These are phyloP conservation scores for Sorex maritimensis DNA, from an alignment of 2,797 vertebrate genomes.

Conservation along the genomic window DNA sequence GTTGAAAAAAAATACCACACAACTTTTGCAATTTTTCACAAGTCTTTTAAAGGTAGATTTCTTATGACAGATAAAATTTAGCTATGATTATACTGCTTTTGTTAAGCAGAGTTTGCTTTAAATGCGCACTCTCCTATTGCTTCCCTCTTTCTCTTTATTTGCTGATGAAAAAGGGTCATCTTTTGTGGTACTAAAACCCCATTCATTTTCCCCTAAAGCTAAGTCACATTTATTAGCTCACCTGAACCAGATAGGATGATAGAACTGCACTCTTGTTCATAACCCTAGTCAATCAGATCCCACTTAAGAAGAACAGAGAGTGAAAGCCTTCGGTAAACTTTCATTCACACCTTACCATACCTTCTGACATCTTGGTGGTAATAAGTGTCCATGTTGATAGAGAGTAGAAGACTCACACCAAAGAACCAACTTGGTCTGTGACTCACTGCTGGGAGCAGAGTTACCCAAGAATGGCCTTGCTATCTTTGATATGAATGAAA, in stretches of 20 bases:
- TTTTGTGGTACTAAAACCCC: slow-evolving; percentile 3
- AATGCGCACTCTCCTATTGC: neutral
- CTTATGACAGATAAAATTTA: slow-evolving; percentile 21
- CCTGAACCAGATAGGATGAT: neutral
- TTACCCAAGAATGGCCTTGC: neutral
- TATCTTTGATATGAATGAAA: slow-evolving; percentile 42
- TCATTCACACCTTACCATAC: neutral
- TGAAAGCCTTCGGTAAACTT: neutral
- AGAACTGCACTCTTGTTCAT: slow-evolving; percentile 14
- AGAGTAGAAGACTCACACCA: neutral
- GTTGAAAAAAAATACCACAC: slow-evolving; percentile 55
- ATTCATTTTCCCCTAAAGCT: slow-evolving; percentile 1
- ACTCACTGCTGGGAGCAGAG: neutral
- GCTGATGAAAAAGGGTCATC: neutral
- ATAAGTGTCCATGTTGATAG: neutral
- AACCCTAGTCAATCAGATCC: neutral
- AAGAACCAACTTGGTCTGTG: neutral
- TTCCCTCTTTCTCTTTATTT: neutral
- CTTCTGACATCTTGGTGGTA: neutral
- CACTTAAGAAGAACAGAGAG: neutral
- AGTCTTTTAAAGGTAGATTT: slow-evolving; percentile 28
- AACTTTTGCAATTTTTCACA: slow-evolving; percentile 65
- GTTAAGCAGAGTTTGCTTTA: neutral
- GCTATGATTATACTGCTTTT: slow-evolving; percentile 2
- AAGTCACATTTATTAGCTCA: neutral